Conservation (phyloP, 2,113 vertebrate species). For the Nematolebias whitei region DNA sequence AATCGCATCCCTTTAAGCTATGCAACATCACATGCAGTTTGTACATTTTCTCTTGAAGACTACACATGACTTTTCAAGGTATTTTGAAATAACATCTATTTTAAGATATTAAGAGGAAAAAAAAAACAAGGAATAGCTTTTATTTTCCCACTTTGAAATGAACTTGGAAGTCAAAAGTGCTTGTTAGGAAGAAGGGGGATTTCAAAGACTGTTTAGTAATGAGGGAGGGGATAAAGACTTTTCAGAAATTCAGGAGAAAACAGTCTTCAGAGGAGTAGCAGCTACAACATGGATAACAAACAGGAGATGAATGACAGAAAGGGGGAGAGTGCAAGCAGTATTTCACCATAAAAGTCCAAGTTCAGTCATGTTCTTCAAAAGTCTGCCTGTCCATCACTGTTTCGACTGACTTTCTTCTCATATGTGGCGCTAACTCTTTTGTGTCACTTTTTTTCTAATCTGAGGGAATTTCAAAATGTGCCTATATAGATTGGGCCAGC, state of each 20-base stretch:
- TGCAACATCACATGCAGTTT: slow-evolving; percentile 37
- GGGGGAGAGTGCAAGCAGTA: slow-evolving; percentile 33
- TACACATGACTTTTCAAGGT: slow-evolving; percentile 22
- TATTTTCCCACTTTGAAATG: slow-evolving; percentile 34
- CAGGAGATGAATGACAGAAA: slow-evolving; percentile 29
- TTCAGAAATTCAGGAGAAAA: slow-evolving; percentile 15
- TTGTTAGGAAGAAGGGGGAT: slow-evolving; percentile 29
- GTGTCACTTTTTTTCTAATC: slow-evolving; percentile 25
- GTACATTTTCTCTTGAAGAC: slow-evolving; percentile 22
- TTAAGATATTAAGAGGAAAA: slow-evolving; percentile 13
- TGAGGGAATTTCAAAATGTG: slow-evolving; percentile 13
- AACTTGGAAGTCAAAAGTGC: slow-evolving; percentile 6
- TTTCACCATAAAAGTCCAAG: slow-evolving; percentile 71
- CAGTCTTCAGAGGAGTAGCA: background rate
- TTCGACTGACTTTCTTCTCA: slow-evolving; percentile 45
- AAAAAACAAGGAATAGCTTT: slow-evolving; percentile 13
- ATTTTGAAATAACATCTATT: slow-evolving; percentile 22
- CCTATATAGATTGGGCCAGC: background rate
- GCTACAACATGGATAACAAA: slow-evolving; percentile 20
- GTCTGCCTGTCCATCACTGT: slow-evolving; percentile 46
- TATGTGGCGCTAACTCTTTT: slow-evolving; percentile 26
- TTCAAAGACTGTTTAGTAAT: slow-evolving; percentile 6
- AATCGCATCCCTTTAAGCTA: slow-evolving; percentile 33
- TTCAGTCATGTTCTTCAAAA: slow-evolving; percentile 65
- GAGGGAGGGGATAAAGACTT: slow-evolving; percentile 4